Percentiles rank a stretch among this genome's conserved stretches.
phyloP scores from a whole-genome alignment of 2,888 invertebrate species.

The Chironomus riparius region DNA sequence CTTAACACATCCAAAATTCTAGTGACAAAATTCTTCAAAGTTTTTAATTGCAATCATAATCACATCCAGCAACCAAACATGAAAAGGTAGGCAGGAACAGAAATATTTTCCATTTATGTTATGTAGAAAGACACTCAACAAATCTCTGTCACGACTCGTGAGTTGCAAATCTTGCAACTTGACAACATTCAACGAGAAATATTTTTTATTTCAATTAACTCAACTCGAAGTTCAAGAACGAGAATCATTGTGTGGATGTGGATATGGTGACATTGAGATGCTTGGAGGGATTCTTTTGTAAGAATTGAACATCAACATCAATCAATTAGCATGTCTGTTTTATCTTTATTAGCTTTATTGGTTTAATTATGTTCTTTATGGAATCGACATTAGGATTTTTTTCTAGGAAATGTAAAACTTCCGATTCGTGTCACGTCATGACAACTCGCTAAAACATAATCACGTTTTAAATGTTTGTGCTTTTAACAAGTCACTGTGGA shows the following conservation, averaged over 20 bases:
- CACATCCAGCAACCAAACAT: no score
- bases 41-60: no score
- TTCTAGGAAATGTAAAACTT: background rate
- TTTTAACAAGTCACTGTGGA: background rate
- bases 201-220: background rate
- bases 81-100: no score
- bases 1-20: no score
- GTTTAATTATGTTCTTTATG: background rate
- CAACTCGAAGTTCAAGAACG: background rate
- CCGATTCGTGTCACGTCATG: background rate
- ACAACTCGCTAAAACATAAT: background rate
- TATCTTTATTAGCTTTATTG: no score
- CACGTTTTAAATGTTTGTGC: background rate
- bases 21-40: no score
- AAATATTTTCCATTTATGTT: no score
- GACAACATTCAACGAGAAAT: background rate
- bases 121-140: background rate
- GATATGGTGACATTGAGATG: background rate
- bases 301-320: background rate
- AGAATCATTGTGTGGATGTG: background rate
- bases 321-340: background rate
- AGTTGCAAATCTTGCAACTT: background rate
- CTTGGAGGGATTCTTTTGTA: background rate
- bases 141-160: background rate
- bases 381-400: background rate